A percentile compares a stretch with the other conserved stretches of the same genome.
Evolutionary conservation across 2,113 vertebrate genomes (phyloP).

Genomic region (Columbina picui): DNA sequence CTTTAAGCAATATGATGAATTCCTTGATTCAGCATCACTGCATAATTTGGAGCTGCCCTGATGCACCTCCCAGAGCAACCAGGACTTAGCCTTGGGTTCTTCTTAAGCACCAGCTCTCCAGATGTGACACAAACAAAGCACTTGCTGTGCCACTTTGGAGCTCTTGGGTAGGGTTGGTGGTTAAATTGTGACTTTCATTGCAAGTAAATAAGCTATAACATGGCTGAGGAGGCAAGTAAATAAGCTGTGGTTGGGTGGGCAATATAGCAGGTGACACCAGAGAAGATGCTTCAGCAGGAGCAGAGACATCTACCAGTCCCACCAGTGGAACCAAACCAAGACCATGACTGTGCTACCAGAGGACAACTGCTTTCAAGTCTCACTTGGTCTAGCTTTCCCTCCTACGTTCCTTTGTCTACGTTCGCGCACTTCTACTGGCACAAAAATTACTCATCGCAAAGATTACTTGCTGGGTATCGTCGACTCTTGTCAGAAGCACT

Average conservation of each 20-base stretch:
- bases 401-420: neutral
- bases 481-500: neutral
- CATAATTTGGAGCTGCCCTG: rapidly evolving
- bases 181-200: neutral
- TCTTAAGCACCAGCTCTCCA: neutral
- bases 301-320: neutral
- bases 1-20: neutral
- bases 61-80: neutral
- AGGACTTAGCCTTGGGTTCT: neutral
- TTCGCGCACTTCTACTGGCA: neutral
- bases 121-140: neutral
- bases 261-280: neutral
- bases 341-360: neutral
- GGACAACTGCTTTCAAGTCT: neutral
- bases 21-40: neutral
- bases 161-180: neutral
- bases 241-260: neutral
- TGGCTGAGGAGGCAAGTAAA: neutral
- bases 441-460: neutral
- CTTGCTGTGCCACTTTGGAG: neutral
- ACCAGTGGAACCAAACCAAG: neutral
- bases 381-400: neutral
- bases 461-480: neutral
- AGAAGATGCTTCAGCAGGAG: neutral
- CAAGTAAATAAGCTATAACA: neutral